A percentile compares a stretch with the other conserved stretches of the same genome.
phyloP scores from a whole-genome alignment of 2,797 vertebrate genomes.

The Aulostomus chinensis region DNA sequence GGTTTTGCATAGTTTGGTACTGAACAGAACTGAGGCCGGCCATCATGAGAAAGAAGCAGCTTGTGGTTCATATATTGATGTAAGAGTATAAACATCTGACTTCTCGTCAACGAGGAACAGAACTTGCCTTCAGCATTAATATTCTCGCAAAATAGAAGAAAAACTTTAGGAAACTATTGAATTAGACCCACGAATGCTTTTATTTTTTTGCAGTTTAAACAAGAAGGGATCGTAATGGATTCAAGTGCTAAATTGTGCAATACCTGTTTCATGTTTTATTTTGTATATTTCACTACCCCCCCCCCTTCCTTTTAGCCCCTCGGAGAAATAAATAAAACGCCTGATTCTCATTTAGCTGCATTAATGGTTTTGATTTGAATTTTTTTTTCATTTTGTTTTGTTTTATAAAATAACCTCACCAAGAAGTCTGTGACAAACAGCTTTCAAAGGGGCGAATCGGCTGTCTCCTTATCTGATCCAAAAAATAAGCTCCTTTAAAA shows the following conservation, averaged over 20 bases:
- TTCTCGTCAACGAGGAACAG: slow-evolving; percentile 23
- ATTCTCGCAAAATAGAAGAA: slow-evolving; percentile 4
- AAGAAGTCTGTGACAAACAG: neutral
- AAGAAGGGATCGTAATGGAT: slow-evolving; percentile 18
- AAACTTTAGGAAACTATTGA: slow-evolving; percentile 11
- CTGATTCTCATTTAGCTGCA: neutral
- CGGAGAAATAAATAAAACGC: too few species aligned
- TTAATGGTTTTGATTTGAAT: neutral
- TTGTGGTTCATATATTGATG: slow-evolving; percentile 19
- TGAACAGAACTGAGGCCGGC: neutral
- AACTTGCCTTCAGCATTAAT: slow-evolving; percentile 14
- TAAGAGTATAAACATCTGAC: slow-evolving; percentile 16
- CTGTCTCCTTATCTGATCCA: neutral
- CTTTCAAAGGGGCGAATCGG: neutral
- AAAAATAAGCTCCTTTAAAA: too few species aligned
- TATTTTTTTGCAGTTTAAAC: slow-evolving; percentile 6
- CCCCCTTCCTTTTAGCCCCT: neutral
- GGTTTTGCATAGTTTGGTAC: too few species aligned
- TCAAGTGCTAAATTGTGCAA: neutral
- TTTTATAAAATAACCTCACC: neutral
- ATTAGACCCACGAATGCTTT: slow-evolving; percentile 10
- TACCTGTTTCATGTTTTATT: neutral
- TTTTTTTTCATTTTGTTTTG: neutral
- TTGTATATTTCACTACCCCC: neutral
- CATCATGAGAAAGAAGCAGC: slow-evolving; percentile 1